phyloP scores from a whole-genome alignment of 1,140 invertebrate species.

The Aphelinus atriplicis region DNA sequence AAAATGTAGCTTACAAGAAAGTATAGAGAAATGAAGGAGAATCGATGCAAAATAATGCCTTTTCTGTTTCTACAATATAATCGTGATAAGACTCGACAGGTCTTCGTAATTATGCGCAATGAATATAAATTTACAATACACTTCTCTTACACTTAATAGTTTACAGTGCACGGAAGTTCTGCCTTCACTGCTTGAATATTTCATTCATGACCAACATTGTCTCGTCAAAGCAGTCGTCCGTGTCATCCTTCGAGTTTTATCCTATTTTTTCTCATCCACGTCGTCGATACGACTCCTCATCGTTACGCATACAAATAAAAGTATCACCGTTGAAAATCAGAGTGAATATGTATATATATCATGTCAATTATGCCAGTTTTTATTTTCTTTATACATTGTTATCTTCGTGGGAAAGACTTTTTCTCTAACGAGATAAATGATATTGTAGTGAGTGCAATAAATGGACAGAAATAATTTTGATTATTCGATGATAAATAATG shows the following conservation, averaged over 20 bases:
- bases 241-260: background rate
- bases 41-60: slow-evolving; percentile 57
- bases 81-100: slow-evolving; percentile 54
- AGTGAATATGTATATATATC: too few relatives aligned
- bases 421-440: too few relatives aligned
- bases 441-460: too few relatives aligned
- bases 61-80: slow-evolving; percentile 61
- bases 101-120: slow-evolving; percentile 53
- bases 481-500: background rate
- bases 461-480: background rate
- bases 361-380: too few relatives aligned
- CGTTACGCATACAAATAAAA: too few relatives aligned
- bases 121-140: slow-evolving; percentile 51
- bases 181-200: slow-evolving; percentile 7
- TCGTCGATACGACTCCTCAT: too few relatives aligned
- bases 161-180: slow-evolving; percentile 54
- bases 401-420: too few relatives aligned
- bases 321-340: too few relatives aligned
- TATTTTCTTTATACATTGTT: too few relatives aligned
- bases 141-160: slow-evolving; percentile 60
- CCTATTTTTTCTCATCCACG: too few relatives aligned
- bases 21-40: slow-evolving; percentile 52
- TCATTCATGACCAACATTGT: background rate
- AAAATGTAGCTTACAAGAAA: slow-evolving; percentile 36
- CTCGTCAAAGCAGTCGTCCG: slow-evolving; percentile 1